A percentile compares a stretch with the other conserved stretches of the same genome.
phyloP scores from a whole-genome alignment of 1,140 invertebrate species.

The Varroa destructor region DNA sequence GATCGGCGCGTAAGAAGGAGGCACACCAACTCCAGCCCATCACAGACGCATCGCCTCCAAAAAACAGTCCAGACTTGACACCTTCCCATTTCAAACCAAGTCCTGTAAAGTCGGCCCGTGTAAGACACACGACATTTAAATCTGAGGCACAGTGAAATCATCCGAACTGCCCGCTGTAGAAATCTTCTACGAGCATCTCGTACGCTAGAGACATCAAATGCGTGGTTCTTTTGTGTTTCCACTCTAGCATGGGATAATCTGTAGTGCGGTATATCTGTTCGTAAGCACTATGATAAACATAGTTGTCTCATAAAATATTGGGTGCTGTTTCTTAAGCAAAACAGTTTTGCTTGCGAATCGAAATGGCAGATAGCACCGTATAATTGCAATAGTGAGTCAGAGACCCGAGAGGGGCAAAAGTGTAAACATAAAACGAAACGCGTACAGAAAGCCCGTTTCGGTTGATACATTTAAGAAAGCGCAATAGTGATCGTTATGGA shows the following conservation, averaged over 20 bases:
- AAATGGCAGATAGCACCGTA: too few relatives aligned
- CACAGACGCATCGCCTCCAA: not conserved
- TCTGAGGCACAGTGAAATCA: not conserved
- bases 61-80: not conserved
- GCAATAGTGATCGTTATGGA: too few relatives aligned
- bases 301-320: too few relatives aligned
- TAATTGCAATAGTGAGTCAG: too few relatives aligned
- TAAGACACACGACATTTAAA: not conserved
- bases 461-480: too few relatives aligned
- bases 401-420: too few relatives aligned
- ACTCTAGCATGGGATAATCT: not conserved
- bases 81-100: not conserved
- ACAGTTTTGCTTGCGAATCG: too few relatives aligned
- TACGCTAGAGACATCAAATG: not conserved
- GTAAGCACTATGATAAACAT: not conserved
- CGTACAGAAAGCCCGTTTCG: too few relatives aligned
- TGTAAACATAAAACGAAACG: too few relatives aligned
- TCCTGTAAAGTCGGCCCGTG: constrained; percentile 18
- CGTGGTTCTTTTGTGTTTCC: not conserved
- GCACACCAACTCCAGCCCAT: not conserved
- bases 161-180: not conserved
- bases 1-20: constrained; percentile 13
- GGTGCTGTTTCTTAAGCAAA: too few relatives aligned
- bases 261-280: not conserved
- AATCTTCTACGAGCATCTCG: not conserved